Conservation (phyloP, 64 coral and sea anemone genomes). For the Exaiptasia diaphana region DNA sequence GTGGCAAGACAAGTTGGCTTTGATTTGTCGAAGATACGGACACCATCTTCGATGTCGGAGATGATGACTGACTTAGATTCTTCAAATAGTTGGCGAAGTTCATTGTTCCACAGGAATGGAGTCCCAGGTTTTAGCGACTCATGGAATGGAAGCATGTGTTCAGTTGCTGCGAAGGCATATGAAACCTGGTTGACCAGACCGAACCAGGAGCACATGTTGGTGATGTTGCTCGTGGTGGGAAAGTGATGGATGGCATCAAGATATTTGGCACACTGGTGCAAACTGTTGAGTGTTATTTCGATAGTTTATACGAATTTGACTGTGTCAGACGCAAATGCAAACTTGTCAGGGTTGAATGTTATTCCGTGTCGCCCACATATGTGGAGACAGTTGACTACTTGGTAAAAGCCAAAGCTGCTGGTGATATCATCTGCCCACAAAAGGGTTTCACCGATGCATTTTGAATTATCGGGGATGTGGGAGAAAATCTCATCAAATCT, state of each 20-base stretch:
- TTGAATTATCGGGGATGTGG: slow-evolving; percentile 31
- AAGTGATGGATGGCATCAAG: slow-evolving; percentile 29
- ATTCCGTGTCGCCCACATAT: slow-evolving; percentile 13
- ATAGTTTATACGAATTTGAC: too few species aligned
- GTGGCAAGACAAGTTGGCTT: slow-evolving; percentile 43
- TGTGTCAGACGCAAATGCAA: background rate
- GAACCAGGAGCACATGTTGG: slow-evolving; percentile 29
- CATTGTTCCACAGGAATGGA: background rate
- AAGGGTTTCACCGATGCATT: slow-evolving; percentile 35
- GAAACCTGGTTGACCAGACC: slow-evolving; percentile 26
- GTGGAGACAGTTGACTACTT: slow-evolving; percentile 41
- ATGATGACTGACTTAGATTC: slow-evolving; percentile 49
- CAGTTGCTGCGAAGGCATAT: slow-evolving; percentile 29
- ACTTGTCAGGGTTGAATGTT: slow-evolving; percentile 27
- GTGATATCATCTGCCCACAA: slow-evolving; percentile 17
- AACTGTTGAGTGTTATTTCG: slow-evolving; percentile 11
- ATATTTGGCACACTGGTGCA: slow-evolving; percentile 26
- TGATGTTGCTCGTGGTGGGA: slow-evolving; percentile 17
- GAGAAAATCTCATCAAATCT: slow-evolving; percentile 44
- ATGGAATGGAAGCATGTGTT: slow-evolving; percentile 33
- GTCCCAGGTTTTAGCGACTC: background rate
- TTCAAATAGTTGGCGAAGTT: slow-evolving; percentile 19
- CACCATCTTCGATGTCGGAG: slow-evolving; percentile 39
- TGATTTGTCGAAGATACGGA: slow-evolving; percentile 43
- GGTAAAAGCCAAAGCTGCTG: slow-evolving; percentile 15